phyloP scores from a whole-genome alignment of 2,888 invertebrate genomes.

The Drosophila tripunctata region DNA sequence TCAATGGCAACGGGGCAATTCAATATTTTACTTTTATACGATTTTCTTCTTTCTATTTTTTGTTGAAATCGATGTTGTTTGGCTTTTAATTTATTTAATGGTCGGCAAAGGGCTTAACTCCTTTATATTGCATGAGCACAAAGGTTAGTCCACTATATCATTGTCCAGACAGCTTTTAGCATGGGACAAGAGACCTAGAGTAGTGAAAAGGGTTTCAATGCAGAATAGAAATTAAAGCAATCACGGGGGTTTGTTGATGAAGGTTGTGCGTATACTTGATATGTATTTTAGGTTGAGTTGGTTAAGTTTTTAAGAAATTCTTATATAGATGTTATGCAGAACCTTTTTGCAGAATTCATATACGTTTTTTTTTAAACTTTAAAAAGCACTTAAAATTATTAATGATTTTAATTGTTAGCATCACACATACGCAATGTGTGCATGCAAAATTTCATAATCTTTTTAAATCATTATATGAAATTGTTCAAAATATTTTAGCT shows the following conservation, averaged over 20 bases:
- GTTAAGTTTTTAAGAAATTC: neutral
- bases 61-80: conserved; percentile 46
- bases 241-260: neutral
- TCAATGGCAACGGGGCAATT: conserved; percentile 43
- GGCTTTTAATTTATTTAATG: conserved; percentile 63
- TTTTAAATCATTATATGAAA: too few species aligned
- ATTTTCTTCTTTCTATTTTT: neutral
- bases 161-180: conserved; percentile 37
- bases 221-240: neutral
- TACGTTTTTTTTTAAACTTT: too few species aligned
- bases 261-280: conserved; percentile 7
- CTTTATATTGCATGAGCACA: conserved; percentile 42
- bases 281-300: neutral
- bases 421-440: neutral
- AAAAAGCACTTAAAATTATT: too few species aligned
- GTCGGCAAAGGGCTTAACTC: conserved; percentile 38
- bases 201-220: neutral
- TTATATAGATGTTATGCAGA: too few species aligned
- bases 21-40: conserved; percentile 23
- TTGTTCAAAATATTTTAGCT: neutral
- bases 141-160: conserved; percentile 54
- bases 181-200: neutral
- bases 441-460: too few species aligned
- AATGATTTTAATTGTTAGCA: too few species aligned
- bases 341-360: too few species aligned